A percentile compares a stretch with the other conserved stretches of the same genome.
Evolutionary conservation across 2,113 vertebrate genomes (phyloP).

Genomic region (Emydura subglobosa): DNA sequence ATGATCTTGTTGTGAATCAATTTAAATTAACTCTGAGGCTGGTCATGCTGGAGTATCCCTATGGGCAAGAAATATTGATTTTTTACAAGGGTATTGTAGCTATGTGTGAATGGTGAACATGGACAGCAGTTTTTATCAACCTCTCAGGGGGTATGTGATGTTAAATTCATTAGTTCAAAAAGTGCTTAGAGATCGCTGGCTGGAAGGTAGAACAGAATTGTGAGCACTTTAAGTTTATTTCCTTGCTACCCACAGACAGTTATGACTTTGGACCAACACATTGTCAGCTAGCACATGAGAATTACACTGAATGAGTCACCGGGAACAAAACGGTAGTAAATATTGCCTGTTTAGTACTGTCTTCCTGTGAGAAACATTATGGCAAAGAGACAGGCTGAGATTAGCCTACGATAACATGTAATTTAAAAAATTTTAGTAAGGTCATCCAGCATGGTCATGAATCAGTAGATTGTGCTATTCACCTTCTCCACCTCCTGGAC

Average conservation of each 20-base stretch:
- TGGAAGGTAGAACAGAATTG: neutral
- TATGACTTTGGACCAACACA: neutral
- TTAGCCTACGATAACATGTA: neutral
- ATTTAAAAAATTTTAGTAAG: slow-evolving; percentile 21
- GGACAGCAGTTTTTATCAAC: neutral
- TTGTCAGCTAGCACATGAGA: slow-evolving; percentile 25
- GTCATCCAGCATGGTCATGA: neutral
- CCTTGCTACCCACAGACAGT: neutral
- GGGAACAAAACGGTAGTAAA: slow-evolving; percentile 20
- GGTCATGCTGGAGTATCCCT: neutral
- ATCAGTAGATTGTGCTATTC: neutral
- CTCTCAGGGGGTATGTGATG: neutral
- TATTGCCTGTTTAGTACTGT: slow-evolving; percentile 10
- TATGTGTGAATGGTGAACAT: neutral
- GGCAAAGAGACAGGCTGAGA: neutral
- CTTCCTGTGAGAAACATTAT: neutral
- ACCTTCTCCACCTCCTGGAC: neutral
- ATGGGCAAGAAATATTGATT: neutral
- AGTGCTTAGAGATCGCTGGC: neutral
- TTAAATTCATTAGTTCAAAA: neutral
- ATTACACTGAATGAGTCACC: neutral
- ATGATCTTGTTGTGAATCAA: neutral
- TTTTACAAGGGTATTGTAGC: neutral
- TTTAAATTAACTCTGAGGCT: neutral
- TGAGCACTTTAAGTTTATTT: neutral